A percentile compares a stretch with the other conserved stretches of the same genome.
phyloP scores from a whole-genome alignment of 2,888 invertebrate genomes.

The Conops quadrifasciatus region DNA sequence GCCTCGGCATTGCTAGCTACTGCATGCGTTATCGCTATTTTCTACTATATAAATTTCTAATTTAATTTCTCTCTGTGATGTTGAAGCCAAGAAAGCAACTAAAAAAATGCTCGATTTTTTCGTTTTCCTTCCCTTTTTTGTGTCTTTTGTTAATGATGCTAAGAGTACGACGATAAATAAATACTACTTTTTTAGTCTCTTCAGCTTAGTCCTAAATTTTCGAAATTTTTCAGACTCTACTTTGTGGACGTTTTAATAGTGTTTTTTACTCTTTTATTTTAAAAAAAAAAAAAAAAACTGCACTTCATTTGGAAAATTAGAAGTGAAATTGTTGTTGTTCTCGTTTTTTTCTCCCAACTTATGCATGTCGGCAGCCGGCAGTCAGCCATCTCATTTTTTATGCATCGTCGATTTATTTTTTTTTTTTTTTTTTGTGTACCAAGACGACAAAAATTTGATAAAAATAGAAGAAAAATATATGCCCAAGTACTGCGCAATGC shows the following conservation, averaged over 20 bases:
- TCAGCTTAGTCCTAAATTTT: constrained; percentile 19
- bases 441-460: not conserved
- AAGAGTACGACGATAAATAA: not conserved
- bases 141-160: constrained; percentile 13
- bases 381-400: too few species aligned
- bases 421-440: constrained; percentile 7
- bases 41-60: not conserved
- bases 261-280: constrained; percentile 32
- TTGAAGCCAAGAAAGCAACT: not conserved
- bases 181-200: not conserved
- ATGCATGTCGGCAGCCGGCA: too few species aligned
- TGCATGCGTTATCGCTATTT: not conserved
- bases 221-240: constrained; percentile 18
- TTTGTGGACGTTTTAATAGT: constrained; percentile 21
- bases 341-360: too few species aligned
- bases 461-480: not conserved
- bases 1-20: too few species aligned
- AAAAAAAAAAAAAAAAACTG: not conserved
- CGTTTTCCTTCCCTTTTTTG: constrained; percentile 29
- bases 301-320: constrained; percentile 9
- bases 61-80: constrained; percentile 7
- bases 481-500: too few species aligned
- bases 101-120: constrained; percentile 38
- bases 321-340: not conserved
- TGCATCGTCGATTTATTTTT: not conserved